Evolutionary conservation across 2,113 vertebrate genomes (phyloP).

Genomic region (Rhynchopsitta pachyrhyncha): DNA sequence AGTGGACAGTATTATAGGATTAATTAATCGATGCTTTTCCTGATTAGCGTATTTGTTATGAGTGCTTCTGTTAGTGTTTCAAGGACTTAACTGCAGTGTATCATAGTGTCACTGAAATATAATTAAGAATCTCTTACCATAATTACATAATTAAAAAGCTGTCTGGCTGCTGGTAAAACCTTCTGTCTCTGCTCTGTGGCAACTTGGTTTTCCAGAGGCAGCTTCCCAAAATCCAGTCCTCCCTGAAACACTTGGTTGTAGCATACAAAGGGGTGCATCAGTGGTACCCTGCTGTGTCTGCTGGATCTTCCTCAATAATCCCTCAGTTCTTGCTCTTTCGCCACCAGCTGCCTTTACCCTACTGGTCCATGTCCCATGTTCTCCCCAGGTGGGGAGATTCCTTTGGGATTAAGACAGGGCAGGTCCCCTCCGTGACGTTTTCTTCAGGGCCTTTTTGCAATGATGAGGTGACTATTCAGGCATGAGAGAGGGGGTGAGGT

Average conservation of each 20-base stretch:
- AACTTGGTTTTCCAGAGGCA: background rate
- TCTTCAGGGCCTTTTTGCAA: background rate
- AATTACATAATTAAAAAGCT: constrained; percentile 61
- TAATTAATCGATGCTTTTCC: constrained; percentile 51
- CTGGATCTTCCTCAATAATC: background rate
- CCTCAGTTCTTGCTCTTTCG: background rate
- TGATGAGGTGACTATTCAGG: background rate
- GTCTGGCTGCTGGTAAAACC: background rate
- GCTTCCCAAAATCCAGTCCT: background rate
- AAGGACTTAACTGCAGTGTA: constrained; percentile 58
- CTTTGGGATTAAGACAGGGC: background rate
- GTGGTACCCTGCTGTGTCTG: accelerated
- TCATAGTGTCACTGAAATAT: background rate
- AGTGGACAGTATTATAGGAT: constrained; percentile 25
- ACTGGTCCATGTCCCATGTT: accelerated
- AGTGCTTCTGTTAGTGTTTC: constrained; percentile 39
- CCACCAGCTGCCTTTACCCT: background rate
- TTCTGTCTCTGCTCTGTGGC: background rate
- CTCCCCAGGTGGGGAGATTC: background rate
- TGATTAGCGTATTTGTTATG: constrained; percentile 50
- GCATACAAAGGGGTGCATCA: accelerated
- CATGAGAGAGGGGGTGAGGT: background rate
- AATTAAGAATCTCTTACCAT: constrained; percentile 44
- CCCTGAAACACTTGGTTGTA: background rate
- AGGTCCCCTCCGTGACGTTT: accelerated